These are phyloP conservation scores for Drosophila athabasca DNA, from an alignment of 1,140 invertebrate genomes.

Conservation along the genomic window DNA sequence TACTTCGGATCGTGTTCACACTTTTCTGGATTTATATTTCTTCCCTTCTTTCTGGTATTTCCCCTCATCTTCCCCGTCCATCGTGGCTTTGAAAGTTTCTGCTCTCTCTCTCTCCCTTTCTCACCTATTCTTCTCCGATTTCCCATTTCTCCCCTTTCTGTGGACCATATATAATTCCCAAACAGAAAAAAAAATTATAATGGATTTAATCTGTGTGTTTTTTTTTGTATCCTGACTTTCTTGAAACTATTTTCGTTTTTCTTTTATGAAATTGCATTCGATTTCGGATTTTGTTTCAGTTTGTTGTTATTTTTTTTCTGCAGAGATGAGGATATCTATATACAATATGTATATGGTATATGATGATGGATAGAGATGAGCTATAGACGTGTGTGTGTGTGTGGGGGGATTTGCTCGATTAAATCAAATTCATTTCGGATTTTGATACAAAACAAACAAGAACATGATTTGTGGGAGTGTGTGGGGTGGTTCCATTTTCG, in stretches of 20 bases:
- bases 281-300: conserved; percentile 21
- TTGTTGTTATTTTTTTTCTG: not conserved
- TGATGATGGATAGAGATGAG: not conserved
- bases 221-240: not conserved
- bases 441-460: conserved; percentile 41
- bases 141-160: no score
- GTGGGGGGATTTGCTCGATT: not conserved
- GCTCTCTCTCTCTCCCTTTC: no score
- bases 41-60: conserved; percentile 16
- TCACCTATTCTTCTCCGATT: no score
- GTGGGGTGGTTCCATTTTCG: not conserved
- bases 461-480: conserved; percentile 2
- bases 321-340: conserved; percentile 27
- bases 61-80: not conserved
- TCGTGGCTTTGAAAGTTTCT: no score
- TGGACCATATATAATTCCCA: no score
- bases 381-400: no score
- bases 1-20: conserved; percentile 38
- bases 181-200: no score
- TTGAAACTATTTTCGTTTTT: not conserved
- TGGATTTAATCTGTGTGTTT: no score
- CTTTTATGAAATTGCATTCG: conserved; percentile 24
- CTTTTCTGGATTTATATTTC: conserved; percentile 5
- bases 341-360: conserved; percentile 30
- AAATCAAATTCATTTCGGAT: conserved; percentile 20